A percentile compares a stretch with the other conserved stretches of the same genome.
phyloP scores from a whole-genome alignment of 2,797 vertebrate species.

The Rhinichthys osculus region DNA sequence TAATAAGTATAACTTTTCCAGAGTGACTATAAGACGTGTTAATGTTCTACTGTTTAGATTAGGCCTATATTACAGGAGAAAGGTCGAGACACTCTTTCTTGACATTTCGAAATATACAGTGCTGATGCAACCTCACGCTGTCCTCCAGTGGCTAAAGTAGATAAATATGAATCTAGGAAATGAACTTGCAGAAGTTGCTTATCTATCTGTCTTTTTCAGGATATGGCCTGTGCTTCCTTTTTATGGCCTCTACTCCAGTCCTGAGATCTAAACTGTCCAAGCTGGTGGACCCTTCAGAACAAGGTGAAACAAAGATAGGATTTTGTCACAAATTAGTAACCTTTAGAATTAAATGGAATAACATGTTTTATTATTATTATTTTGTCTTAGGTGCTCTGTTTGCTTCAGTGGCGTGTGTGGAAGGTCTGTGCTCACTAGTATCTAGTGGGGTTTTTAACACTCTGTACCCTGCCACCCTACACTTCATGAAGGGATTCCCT shows the following conservation, averaged over 20 bases:
- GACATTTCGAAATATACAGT: not conserved
- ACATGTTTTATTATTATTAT: not conserved
- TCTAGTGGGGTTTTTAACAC: conserved; percentile 89
- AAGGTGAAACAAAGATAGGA: conserved; percentile 79
- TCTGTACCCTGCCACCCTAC: conserved; percentile 87
- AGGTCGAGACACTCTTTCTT: not conserved
- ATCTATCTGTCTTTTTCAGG: conserved; percentile 72
- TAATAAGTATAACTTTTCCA: not conserved
- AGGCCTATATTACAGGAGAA: conserved; percentile 19
- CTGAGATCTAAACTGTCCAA: conserved; percentile 93
- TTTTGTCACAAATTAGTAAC: not conserved
- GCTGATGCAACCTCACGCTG: not conserved
- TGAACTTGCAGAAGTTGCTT: not conserved
- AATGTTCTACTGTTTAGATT: conserved; percentile 15
- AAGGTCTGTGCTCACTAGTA: conserved; percentile 84
- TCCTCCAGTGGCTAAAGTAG: not conserved
- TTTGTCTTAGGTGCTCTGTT: conserved; percentile 86
- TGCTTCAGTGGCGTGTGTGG: conserved; percentile 89
- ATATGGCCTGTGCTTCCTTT: conserved; percentile 89
- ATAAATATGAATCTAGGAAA: not conserved
- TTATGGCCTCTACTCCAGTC: conserved; percentile 86
- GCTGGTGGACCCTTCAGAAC: conserved; percentile 86
- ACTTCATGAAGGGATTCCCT: conserved; percentile 92
- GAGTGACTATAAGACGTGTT: not conserved
- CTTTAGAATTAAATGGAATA: not conserved